Conservation (phyloP, 2,113 vertebrate species). For the Phycodurus eques region DNA sequence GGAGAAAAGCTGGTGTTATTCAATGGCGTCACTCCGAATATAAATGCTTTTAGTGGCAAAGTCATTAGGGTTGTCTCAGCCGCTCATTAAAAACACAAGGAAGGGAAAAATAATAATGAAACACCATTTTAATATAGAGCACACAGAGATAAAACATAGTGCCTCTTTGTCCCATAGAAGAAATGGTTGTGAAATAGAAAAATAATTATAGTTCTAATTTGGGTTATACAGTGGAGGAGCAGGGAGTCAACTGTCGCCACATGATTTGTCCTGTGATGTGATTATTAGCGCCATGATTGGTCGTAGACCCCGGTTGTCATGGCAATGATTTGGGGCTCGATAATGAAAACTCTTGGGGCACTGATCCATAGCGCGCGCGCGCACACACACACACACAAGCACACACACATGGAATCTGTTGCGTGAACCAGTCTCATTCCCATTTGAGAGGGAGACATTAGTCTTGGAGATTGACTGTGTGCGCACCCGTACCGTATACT, state of each 20-base stretch:
- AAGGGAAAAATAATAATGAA: constrained; percentile 43
- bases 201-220: background rate
- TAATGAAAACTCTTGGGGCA: constrained; percentile 47
- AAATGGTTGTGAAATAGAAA: background rate
- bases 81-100: constrained; percentile 58
- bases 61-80: constrained; percentile 44
- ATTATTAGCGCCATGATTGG: constrained; percentile 56
- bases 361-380: constrained; percentile 11
- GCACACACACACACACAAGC: background rate
- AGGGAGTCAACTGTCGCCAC: constrained; percentile 25
- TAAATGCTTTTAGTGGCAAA: constrained; percentile 51
- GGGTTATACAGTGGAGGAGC: background rate
- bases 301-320: constrained; percentile 55
- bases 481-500: constrained; percentile 15
- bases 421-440: constrained; percentile 67
- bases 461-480: constrained; percentile 71
- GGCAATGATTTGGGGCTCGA: constrained; percentile 53
- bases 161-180: background rate
- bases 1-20: constrained; percentile 36
- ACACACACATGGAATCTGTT: constrained; percentile 20
- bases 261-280: constrained; percentile 45
- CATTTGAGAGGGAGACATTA: constrained; percentile 61
- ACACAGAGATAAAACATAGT: constrained; percentile 35
- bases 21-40: constrained; percentile 25
- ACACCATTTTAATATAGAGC: constrained; percentile 44